phyloP scores from a whole-genome alignment of 2,113 vertebrate species.

The Tylochromis polylepis region DNA sequence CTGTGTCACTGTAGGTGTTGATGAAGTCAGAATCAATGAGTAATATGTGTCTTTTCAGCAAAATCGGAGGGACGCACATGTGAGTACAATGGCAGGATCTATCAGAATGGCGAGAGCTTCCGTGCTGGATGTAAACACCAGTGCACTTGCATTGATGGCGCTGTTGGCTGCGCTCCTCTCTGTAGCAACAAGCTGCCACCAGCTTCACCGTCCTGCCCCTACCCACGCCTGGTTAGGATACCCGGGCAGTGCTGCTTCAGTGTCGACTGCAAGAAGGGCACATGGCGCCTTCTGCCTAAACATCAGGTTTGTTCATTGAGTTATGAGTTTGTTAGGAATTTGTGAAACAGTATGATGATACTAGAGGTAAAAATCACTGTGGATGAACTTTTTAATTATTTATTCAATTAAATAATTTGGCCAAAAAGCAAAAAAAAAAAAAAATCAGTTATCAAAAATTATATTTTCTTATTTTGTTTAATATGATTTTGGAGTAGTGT shows the following conservation, averaged over 20 bases:
- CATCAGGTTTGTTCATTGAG: slow-evolving; percentile 31
- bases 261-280: slow-evolving; percentile 63
- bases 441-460: background rate
- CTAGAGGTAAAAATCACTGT: background rate
- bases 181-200: slow-evolving; percentile 65
- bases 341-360: background rate
- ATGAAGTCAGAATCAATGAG: background rate
- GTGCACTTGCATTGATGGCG: slow-evolving; percentile 76
- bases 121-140: slow-evolving; percentile 75
- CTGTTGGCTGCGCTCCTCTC: slow-evolving; percentile 73
- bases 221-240: slow-evolving; percentile 64
- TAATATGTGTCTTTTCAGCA: slow-evolving; percentile 44
- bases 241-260: slow-evolving; percentile 73
- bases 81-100: slow-evolving; percentile 72
- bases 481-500: background rate
- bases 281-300: slow-evolving; percentile 39
- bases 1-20: background rate
- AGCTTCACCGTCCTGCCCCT: slow-evolving; percentile 60
- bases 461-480: background rate
- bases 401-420: background rate
- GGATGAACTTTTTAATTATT: background rate
- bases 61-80: slow-evolving; percentile 74
- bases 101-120: slow-evolving; percentile 77
- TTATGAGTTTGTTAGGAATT: background rate
- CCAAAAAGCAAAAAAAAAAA: background rate